Evolutionary conservation across 2,888 invertebrate genomes (phyloP), one percentile per base, ranked within the genome.

Genomic region (Malacosoma neustria): DNA sequence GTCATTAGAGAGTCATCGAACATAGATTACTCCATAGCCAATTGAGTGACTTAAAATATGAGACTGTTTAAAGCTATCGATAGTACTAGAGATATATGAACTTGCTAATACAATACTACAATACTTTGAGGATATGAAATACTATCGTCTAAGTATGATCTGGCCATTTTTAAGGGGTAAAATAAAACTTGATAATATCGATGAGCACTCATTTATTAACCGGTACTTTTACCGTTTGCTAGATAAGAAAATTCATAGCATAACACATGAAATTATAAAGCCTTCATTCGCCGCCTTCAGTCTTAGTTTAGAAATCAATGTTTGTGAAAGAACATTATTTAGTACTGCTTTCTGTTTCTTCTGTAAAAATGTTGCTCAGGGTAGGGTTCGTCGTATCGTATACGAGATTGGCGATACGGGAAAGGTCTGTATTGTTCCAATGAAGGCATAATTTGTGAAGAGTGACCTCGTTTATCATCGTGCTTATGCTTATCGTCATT

Each of bases 311-410:
- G 5, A 11, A 2, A 12, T 32, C 9, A 15, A 7, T 15, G 4
- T 15, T 12, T 29, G 30, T 11, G 12, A 13, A n/a, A 7, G 7
- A 15, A n/a, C 2, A 15, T 14, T 5, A 32, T 29, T 0, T 7
- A 37, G 35, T n/a, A 35, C 33, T 39, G 30, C 32, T 11, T 22
- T 34, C 31, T 38, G 9, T 35, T 35, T 12, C 44, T 35, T 40
- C 42, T 45, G 30, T 51, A 46, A 38, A 45, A 51, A 32, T 48
- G 51, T 31, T 52, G 57, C 22, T 50, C 31, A 11, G 31, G 33
- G 37, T 45, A 45, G 2, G 42, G 45, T 1, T 45, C 41, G 13
- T 45, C 37, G 33, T 42, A 49, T 13, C 29, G 29, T 5, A 37
- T 14, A 32, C 32, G 22, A 1, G 37, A 5, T 9, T 22, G 32